Evolutionary conservation across 92 coral and sea anemone genomes (phyloP).

Genomic region (Heliopora coerulea): DNA sequence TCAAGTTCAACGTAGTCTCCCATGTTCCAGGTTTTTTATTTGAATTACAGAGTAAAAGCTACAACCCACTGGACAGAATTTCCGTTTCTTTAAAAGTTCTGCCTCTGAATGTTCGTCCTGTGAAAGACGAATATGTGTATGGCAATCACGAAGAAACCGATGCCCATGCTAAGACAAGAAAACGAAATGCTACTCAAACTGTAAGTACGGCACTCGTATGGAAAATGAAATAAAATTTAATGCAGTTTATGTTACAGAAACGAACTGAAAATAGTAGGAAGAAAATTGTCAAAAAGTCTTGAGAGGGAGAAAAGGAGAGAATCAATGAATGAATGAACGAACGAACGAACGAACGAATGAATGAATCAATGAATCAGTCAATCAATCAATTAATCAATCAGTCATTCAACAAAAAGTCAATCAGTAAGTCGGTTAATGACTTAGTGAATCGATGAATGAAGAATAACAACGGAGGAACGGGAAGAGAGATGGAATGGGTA

Average conservation of each 20-base stretch:
- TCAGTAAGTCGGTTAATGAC: no score
- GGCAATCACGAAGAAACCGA: neutral
- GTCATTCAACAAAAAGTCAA: no score
- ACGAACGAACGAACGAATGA: neutral
- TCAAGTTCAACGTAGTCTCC: no score
- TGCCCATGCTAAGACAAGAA: neutral
- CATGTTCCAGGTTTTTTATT: no score
- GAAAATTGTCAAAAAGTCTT: neutral
- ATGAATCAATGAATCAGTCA: neutral
- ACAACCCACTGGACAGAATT: conserved; percentile 35
- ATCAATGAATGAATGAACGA: neutral
- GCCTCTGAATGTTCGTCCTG: conserved; percentile 13
- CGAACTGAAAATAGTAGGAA: neutral
- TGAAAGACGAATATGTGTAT: neutral
- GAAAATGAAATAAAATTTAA: no score
- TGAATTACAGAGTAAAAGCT: conserved; percentile 13
- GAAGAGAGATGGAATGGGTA: neutral
- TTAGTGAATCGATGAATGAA: neutral
- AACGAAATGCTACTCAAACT: neutral
- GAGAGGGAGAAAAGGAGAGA: neutral
- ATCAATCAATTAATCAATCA: no score
- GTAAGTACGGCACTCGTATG: no score
- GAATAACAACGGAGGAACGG: neutral
- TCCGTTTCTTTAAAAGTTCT: conserved; percentile 34
- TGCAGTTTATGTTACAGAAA: no score